Conservation (phyloP, 2,888 invertebrate species). For the Zygaena filipendulae region DNA sequence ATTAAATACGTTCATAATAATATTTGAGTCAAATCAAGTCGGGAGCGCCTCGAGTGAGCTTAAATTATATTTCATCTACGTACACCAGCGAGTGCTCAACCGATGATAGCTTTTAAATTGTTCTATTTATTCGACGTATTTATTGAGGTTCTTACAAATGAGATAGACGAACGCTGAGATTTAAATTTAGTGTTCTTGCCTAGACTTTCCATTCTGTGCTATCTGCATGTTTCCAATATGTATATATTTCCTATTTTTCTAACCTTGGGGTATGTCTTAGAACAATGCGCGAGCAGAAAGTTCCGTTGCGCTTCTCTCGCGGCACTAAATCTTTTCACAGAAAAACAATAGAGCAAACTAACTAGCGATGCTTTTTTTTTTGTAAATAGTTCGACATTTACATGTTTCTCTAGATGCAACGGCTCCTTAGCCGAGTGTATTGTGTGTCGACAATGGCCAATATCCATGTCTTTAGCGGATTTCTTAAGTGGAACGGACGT, state of each 20-base stretch:
- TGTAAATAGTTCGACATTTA: slow-evolving; percentile 48
- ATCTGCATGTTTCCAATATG: no score
- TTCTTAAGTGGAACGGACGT: slow-evolving; percentile 49
- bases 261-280: no score
- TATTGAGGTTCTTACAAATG: no score
- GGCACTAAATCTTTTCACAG: slow-evolving; percentile 34
- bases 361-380: slow-evolving; percentile 42
- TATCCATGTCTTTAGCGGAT: slow-evolving; percentile 42
- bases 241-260: no score
- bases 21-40: no score
- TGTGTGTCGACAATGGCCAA: slow-evolving; percentile 51
- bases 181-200: no score
- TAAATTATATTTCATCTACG: slow-evolving; percentile 45
- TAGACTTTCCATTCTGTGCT: no score
- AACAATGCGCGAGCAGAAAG: slow-evolving; percentile 10
- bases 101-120: no score
- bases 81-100: no score
- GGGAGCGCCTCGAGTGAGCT: slow-evolving; percentile 44
- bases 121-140: no score
- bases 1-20: no score
- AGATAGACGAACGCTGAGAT: no score
- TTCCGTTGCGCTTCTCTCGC: slow-evolving; percentile 22
- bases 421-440: slow-evolving; percentile 49
- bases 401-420: slow-evolving; percentile 34
- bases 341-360: slow-evolving; percentile 36